phyloP scores from a whole-genome alignment of 2,797 vertebrate genomes.

The Catostomus latipinnis region DNA sequence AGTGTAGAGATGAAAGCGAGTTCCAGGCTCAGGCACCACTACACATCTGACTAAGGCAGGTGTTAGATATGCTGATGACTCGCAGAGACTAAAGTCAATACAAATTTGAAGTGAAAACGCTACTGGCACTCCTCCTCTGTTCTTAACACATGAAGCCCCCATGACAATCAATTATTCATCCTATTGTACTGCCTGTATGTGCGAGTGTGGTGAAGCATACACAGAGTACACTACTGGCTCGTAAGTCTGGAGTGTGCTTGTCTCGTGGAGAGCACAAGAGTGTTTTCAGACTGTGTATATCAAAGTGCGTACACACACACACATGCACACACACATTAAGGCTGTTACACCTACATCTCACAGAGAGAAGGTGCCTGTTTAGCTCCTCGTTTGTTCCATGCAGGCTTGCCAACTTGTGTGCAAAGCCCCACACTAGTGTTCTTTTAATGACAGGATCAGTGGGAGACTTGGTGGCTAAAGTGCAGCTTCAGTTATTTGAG shows the following conservation, averaged over 20 bases:
- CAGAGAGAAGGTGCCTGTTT: constrained; percentile 74
- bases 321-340: constrained; percentile 28
- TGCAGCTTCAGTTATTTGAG: constrained; percentile 80
- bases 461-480: constrained; percentile 83
- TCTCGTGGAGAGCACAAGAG: constrained; percentile 48
- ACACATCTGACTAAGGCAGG: constrained; percentile 90
- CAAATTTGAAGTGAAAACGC: constrained; percentile 99
- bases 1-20: constrained; percentile 87
- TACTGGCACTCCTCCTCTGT: constrained; percentile 86
- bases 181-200: constrained; percentile 84
- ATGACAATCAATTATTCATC: constrained; percentile 92
- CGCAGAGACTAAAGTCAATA: constrained; percentile 95
- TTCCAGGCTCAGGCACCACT: constrained; percentile 81
- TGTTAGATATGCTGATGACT: constrained; percentile 99
- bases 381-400: constrained; percentile 72
- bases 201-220: constrained; percentile 66
- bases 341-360: constrained; percentile 83
- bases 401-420: constrained; percentile 70
- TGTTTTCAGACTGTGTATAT: constrained; percentile 82
- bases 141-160: constrained; percentile 86
- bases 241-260: constrained; percentile 10
- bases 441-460: constrained; percentile 85
- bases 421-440: constrained; percentile 72
- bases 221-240: constrained; percentile 18
- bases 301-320: constrained; percentile 71